Evolutionary conservation across 2,797 vertebrate species (phyloP), one percentile per base, ranked within the genome.

Genomic region (Pyrocephalus nanus): DNA sequence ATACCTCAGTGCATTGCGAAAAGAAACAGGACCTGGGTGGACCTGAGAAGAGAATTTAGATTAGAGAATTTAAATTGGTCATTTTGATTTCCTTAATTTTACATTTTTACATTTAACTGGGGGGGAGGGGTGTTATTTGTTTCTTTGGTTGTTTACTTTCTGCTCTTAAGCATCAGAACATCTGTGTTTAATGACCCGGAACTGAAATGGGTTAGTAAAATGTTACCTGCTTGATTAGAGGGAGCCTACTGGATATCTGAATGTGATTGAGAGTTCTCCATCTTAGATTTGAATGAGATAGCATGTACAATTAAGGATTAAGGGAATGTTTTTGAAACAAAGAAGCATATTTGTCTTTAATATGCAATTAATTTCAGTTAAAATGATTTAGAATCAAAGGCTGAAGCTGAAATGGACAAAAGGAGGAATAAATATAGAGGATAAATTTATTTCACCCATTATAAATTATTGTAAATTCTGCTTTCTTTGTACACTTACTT

Each of bases 151-250:
- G 66, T 69, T 92, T 80, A n/a, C 26, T 57, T 80, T 75, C 60
- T 91, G 8, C 61, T 90, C 50, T 80, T 84, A 86, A 77, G 62
- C 65, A 77, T 84, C 57, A 75, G 25, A 78, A 92, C 42, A 93
- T 40, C 62, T 94, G 76, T 93, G 32, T 92, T 93, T 91, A 90
- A 90, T 91, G 64, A 94, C 43, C 53, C 78, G 50, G 36, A 92
- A 74, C 36, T 76, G 26, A 77, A 96, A 93, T 53, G 91, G 85
- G 81, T 92, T 84, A 88, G 79, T 95, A 86, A 93, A 93, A 88
- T 71, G 22, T 84, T 94, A 88, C 70, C 78, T 97, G 14, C 20
- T 6, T 86, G 62, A 79, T 88, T 88, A 91, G 38, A 71, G 69
- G 80, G 38, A 91, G 66, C 32, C 25, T 85, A 55, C 32, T 78